Evolutionary conservation across 1,140 invertebrate species (phyloP).

Genomic region (Heterodera carotae): DNA sequence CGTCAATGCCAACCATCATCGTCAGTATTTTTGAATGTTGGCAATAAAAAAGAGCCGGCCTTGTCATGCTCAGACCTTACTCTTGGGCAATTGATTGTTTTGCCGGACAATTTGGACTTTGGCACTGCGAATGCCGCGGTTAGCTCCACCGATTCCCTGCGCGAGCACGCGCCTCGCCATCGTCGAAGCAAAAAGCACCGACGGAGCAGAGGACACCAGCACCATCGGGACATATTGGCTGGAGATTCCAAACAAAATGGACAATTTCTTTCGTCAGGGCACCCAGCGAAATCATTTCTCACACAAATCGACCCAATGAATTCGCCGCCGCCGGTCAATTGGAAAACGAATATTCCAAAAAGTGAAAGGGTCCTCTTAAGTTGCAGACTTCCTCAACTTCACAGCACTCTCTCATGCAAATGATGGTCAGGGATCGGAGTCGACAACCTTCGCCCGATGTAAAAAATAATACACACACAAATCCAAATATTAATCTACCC

Average conservation of each 20-base stretch:
- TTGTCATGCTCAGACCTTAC: slow-evolving; percentile 4
- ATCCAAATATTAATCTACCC: too few species aligned
- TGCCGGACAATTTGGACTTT: slow-evolving; percentile 37
- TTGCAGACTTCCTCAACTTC: not conserved
- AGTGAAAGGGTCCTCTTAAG: too few species aligned
- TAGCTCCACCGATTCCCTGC: not conserved
- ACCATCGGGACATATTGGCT: not conserved
- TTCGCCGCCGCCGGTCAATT: too few species aligned
- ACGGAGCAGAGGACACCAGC: not conserved
- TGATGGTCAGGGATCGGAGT: slow-evolving; percentile 6
- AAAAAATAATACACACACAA: too few species aligned
- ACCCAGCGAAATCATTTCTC: not conserved
- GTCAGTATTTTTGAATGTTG: slow-evolving; percentile 14
- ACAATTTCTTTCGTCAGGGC: not conserved
- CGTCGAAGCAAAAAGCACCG: not conserved
- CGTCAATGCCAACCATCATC: slow-evolving; percentile 37
- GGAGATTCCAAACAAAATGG: not conserved
- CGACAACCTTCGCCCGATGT: slow-evolving; percentile 17
- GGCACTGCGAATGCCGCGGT: not conserved
- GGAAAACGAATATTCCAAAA: too few species aligned
- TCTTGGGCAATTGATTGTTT: slow-evolving; percentile 44
- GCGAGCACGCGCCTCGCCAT: not conserved
- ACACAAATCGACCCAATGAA: not conserved
- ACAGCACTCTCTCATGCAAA: not conserved
- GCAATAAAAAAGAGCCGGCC: too few species aligned